Percentiles rank a stretch among this genome's conserved stretches.
These are phyloP conservation scores for Morbakka virulenta DNA, from an alignment of 30 jellyfish, hydroid and myxozoan genomes.

Conservation along the genomic window DNA sequence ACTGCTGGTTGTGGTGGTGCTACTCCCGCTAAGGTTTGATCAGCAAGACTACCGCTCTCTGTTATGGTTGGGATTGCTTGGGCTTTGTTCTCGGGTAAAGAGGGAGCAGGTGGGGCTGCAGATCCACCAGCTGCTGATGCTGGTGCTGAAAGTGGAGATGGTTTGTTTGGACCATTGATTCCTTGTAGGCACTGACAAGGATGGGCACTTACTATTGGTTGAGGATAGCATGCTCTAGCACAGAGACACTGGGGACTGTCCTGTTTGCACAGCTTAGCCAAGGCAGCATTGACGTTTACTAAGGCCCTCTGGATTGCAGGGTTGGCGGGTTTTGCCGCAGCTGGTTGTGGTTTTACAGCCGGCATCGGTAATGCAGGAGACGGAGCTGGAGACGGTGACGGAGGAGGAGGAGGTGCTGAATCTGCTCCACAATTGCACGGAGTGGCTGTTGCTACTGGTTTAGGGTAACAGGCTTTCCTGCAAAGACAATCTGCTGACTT, in stretches of 20 bases:
- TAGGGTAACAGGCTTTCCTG: constrained; percentile 56
- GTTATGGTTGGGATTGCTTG: constrained; percentile 43
- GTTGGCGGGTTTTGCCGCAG: constrained; percentile 46
- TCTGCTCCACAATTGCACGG: constrained; percentile 68
- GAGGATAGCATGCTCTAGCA: constrained; percentile 70
- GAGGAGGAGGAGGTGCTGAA: constrained; percentile 44
- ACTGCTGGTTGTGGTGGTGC: no score
- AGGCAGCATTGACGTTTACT: no score
- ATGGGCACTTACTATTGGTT: constrained; percentile 43
- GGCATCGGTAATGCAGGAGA: constrained; percentile 58
- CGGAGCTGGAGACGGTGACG: constrained; percentile 53
- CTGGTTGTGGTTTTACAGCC: no score
- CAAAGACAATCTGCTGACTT: constrained; percentile 79
- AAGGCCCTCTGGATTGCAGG: no score
- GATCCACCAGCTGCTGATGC: constrained; percentile 10
- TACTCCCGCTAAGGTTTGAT: no score
- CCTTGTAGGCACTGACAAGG: constrained; percentile 92
- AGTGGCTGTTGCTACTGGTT: constrained; percentile 49
- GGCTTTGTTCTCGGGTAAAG: constrained; percentile 8
- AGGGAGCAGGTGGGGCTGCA: constrained; percentile 2
- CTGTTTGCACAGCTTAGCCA: constrained; percentile 67
- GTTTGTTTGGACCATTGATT: constrained; percentile 67
- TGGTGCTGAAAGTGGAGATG: constrained; percentile 57
- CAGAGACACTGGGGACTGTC: constrained; percentile 71
- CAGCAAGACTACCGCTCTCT: no score